Base-by-base conservation (phyloP, 2,797 vertebrate genomes). In the Numenius phaeopus region DNA sequence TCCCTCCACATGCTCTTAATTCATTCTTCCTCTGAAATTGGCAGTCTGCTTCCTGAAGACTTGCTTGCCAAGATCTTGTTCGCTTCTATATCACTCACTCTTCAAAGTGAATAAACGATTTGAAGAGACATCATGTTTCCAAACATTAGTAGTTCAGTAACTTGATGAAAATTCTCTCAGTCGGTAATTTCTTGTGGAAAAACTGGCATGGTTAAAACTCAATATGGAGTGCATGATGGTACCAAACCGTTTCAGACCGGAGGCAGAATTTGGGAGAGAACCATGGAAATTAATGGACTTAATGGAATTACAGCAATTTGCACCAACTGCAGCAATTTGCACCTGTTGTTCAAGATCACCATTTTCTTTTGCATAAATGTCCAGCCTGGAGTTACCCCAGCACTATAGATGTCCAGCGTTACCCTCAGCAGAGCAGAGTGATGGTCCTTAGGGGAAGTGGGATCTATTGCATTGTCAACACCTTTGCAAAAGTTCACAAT, bases 21-120 rank as follows among this genome's bases (percentile, higher is more conserved):
- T 83, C 78, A 82, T 94, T 95, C 87, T 93, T 83, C 75, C 83
- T 94, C 72, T 80, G 87, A 84, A 94, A 69, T 71, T 93, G 85
- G 69, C 93, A 97, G 69, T 20, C 59, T 80, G 59, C 58, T 96
- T 94, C 62, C 67, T 82, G 47, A 90, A 80, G 46, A 24, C 55
- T 87, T 66, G 71, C 69, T 93, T 90, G 94, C 92, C 92, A 97
- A 90, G 76, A 64, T 61, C 67, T 83, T 75, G 29, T 69, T 94
- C 73, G 13, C 90, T 87, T 95, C 69, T 65, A 1, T 82, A 61
- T 85, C 77, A 39, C 58, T 95, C 77, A 46, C 40, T 67, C 70
- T 91, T 90, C 94, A 77, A 83, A 93, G 26, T 34, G 50, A 87
- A 86, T 55, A 81, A 92, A 66, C 39, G 37, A 76, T 96, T 59